Evolutionary conservation across 1,140 invertebrate species (phyloP), one percentile per base, ranked within the genome.

Genomic region (Drosophila sechellia): DNA sequence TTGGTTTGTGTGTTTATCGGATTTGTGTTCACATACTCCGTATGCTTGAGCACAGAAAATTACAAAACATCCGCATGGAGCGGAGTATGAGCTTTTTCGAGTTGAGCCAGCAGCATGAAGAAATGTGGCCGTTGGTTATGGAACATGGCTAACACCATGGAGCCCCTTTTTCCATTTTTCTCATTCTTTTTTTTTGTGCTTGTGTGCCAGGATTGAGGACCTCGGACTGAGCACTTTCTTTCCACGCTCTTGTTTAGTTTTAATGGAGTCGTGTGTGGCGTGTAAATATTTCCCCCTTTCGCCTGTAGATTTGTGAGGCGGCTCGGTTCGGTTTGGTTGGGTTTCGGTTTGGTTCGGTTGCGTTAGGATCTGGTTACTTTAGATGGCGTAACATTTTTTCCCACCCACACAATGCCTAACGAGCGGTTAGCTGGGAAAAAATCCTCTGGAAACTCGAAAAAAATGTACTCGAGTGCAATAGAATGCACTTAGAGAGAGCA

Each of bases 181-280:
- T 5, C 27, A 37, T 12, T 12, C 20, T 15, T 25, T 48, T 35
- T 35, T 17, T 42, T 37, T 37, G 17, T 17, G 17, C 22, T 25
- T 10, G 34, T 65, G 46, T 50, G 27, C 27, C 25, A 43, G 46
- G 12, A 37, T n/a, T n/a, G 27, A 64, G 45, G 37, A 34, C 48
- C n/a, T 13, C 8, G 15, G 11, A 37, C 64, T 22, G 50, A 50
- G 50, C 40, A 45, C 52, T 61, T 63, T 42, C 69, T 73, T 73
- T 74, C 52, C 60, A 37, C 60, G 64, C 54, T 42, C 71, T 76
- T 87, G 83, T 77, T 86, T 73, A 74, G 37, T 74, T 86, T 81
- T 81, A 81, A 81, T 87, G 71, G 78, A 85, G 81, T 86, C 81
- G 81, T 77, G 66, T 81, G 77, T 58, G 73, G 73, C 66, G 72